Evolutionary conservation across 2,888 invertebrate species (phyloP).

Genomic region (Xiphydria camelus): DNA sequence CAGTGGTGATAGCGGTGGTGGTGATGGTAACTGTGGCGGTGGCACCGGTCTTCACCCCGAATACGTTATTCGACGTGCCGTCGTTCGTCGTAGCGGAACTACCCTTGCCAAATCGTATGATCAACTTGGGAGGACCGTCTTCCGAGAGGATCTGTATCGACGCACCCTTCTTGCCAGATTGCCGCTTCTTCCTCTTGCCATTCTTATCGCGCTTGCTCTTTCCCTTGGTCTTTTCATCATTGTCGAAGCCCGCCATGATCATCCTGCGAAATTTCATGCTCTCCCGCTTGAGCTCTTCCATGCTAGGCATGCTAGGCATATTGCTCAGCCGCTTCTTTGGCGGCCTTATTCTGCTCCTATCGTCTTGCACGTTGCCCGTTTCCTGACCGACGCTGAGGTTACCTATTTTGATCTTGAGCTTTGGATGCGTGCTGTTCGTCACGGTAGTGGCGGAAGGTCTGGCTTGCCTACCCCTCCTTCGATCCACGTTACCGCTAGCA

Average conservation of each 20-base stretch:
- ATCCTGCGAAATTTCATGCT: constrained; percentile 85
- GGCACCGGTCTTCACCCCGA: neutral
- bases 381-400: constrained; percentile 62
- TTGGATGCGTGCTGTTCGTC: constrained; percentile 62
- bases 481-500: constrained; percentile 49
- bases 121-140: constrained; percentile 71
- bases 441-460: constrained; percentile 51
- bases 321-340: constrained; percentile 79
- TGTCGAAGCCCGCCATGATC: constrained; percentile 83
- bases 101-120: constrained; percentile 69
- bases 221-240: constrained; percentile 63
- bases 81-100: constrained; percentile 18
- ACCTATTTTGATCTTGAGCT: constrained; percentile 79
- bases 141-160: constrained; percentile 65
- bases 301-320: constrained; percentile 65
- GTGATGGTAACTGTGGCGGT: neutral
- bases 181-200: constrained; percentile 62
- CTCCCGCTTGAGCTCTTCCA: constrained; percentile 80
- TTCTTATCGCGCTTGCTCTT: constrained; percentile 61
- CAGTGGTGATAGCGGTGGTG: neutral
- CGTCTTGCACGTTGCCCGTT: constrained; percentile 56
- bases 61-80: neutral
- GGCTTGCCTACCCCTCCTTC: constrained; percentile 49
- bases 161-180: constrained; percentile 55
- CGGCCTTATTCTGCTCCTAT: constrained; percentile 61